Evolutionary conservation across 2,888 invertebrate species (phyloP).

Genomic region (Apodemia mormo): DNA sequence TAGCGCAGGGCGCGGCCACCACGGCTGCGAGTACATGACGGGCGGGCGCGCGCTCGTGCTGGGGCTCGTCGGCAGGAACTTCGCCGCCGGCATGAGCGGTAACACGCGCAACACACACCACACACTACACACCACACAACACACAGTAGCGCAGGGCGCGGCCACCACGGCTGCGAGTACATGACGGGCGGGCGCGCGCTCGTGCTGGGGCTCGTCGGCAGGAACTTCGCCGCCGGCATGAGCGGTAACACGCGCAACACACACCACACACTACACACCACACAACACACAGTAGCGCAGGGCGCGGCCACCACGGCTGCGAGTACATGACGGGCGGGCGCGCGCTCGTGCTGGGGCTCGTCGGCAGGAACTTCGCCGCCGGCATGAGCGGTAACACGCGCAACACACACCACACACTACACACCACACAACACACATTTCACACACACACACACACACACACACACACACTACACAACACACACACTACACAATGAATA

Average conservation of each 20-base stretch:
- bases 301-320: slow-evolving; percentile 99
- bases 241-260: slow-evolving; percentile 82
- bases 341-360: slow-evolving; percentile 94
- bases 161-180: slow-evolving; percentile 99
- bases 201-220: slow-evolving; percentile 95
- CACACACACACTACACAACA: no score
- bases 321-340: slow-evolving; percentile 99
- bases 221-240: slow-evolving; percentile 99
- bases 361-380: slow-evolving; percentile 99
- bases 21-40: slow-evolving; percentile 99
- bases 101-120: neutral
- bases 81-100: slow-evolving; percentile 99
- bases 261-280: neutral
- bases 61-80: slow-evolving; percentile 97
- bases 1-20: slow-evolving; percentile 99
- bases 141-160: slow-evolving; percentile 91
- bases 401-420: no score
- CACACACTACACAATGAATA: no score
- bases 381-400: slow-evolving; percentile 51
- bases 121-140: neutral
- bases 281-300: slow-evolving; percentile 66
- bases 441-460: no score
- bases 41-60: slow-evolving; percentile 95
- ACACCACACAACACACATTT: neutral
- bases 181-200: slow-evolving; percentile 98